These are phyloP conservation scores for Ectemnius continuus DNA, from an alignment of 2,888 invertebrate genomes.

Conservation along the genomic window DNA sequence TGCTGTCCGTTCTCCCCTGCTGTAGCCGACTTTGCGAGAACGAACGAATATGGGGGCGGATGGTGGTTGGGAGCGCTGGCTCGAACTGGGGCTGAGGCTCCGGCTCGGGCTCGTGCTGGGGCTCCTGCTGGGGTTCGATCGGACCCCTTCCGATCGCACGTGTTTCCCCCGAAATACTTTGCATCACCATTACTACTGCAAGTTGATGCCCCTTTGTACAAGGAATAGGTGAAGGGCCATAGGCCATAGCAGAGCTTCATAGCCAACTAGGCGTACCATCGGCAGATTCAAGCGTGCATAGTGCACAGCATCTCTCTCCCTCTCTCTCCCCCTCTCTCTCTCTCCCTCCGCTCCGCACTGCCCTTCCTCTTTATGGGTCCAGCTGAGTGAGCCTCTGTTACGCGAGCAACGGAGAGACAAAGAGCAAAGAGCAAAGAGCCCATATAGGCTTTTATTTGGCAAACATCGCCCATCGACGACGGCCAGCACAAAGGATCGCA, in stretches of 20 bases:
- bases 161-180: constrained; percentile 73
- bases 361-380: no score
- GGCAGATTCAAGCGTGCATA: constrained; percentile 58
- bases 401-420: constrained; percentile 34
- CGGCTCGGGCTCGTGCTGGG: background rate
- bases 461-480: constrained; percentile 70
- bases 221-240: constrained; percentile 66
- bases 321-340: constrained; percentile 14
- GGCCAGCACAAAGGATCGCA: constrained; percentile 62
- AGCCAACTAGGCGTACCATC: constrained; percentile 77
- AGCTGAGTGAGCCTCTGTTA: no score
- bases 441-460: constrained; percentile 74
- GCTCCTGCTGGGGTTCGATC: background rate
- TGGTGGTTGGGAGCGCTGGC: background rate
- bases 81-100: constrained; percentile 17
- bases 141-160: constrained; percentile 66
- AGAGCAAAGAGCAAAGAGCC: constrained; percentile 63
- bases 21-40: constrained; percentile 61
- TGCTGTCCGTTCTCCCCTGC: constrained; percentile 60
- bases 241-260: constrained; percentile 75
- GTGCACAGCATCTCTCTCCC: constrained; percentile 25
- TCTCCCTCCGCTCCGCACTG: no score
- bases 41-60: constrained; percentile 8
- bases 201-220: constrained; percentile 60
- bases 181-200: constrained; percentile 68